A percentile compares a stretch with the other conserved stretches of the same genome.
These are phyloP conservation scores for Bactericera cockerelli DNA, from an alignment of 1,140 invertebrate genomes.

Conservation along the genomic window DNA sequence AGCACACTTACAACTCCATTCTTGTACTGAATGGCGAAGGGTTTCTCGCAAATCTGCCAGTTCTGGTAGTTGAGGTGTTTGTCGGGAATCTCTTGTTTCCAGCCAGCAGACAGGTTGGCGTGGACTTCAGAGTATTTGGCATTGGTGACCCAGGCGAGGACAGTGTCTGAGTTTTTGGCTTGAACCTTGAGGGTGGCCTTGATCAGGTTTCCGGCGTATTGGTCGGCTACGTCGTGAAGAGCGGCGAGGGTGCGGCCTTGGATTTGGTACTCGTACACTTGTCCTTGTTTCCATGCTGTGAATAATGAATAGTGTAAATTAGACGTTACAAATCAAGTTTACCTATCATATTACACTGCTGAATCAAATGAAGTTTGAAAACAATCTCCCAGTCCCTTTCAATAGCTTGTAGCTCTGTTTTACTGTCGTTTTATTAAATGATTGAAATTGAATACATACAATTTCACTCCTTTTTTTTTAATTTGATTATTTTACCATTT, in stretches of 20 bases:
- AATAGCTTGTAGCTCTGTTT: too few species aligned
- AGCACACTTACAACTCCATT: slow-evolving; percentile 29
- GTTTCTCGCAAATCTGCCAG: slow-evolving; percentile 32
- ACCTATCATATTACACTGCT: too few species aligned
- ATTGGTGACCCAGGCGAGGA: neutral
- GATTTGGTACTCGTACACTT: slow-evolving; percentile 42
- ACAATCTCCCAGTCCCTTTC: too few species aligned
- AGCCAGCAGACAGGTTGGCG: slow-evolving; percentile 31
- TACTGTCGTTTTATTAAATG: too few species aligned
- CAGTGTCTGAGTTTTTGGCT: slow-evolving; percentile 20
- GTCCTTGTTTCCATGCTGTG: slow-evolving; percentile 34
- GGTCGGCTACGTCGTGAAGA: slow-evolving; percentile 34
- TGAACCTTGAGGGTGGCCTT: slow-evolving; percentile 36
- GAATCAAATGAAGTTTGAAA: too few species aligned
- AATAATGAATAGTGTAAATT: neutral
- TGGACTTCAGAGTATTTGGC: slow-evolving; percentile 37
- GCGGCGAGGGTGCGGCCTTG: slow-evolving; percentile 37
- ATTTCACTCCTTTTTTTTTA: too few species aligned
- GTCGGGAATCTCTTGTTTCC: slow-evolving; percentile 29
- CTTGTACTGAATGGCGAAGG: slow-evolving; percentile 40
- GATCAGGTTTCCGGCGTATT: slow-evolving; percentile 37
- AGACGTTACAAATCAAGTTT: too few species aligned
- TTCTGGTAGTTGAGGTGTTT: slow-evolving; percentile 32
- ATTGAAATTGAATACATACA: too few species aligned
- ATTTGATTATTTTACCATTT: too few species aligned